Base-by-base conservation (phyloP, 2,888 invertebrate genomes). In the Ligdia adustata region DNA sequence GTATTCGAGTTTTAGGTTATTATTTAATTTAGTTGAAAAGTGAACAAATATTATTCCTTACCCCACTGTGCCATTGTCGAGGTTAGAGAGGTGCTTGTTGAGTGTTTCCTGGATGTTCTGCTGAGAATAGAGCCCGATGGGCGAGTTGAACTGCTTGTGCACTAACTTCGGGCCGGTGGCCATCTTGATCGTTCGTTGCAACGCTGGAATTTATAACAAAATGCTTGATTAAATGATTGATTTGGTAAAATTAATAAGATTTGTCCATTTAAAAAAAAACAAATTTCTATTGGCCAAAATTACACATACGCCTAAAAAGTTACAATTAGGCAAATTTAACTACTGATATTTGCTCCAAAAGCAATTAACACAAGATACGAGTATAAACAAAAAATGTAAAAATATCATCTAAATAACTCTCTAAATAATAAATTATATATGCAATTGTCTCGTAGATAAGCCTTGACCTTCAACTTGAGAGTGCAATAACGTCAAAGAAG, bases 121-220 rank as follows among this genome's bases (percentile, higher is more conserved):
- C 68, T 93, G 93, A 22, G 96, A 96, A 82, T 97, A 97, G 45
- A 97, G 90, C 77, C 95, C 95, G 71, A 97, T 95, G 58, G 97
- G 96, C 61, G 96, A 95, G 90, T 97, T 97, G 91, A 96, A 97
- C 88, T 97, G 96, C 87, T 95, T 96, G 91, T 96, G 96, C 65
- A 96, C 95, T 84, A 96, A 90, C 71, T 93, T 92, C 69, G 91
- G 92, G 85, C 92, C 91, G 72, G 92, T 91, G 74, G 95, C 93
- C 95, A 95, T 95, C 79, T 90, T 92, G 74, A 79, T 90, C 90
- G 90, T 90, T 85, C 84, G 82, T 90, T 60, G 88, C 74, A 78
- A 75, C 90, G 89, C 90, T 90, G 87, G 47, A 89, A 88, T 49
- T n/a, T 15, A 9, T 3, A 56, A 44, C n/a, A n/a, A n/a, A n/a